Percentiles rank a stretch among this genome's conserved stretches.
Conservation (phyloP, 2,797 vertebrate genomes). For the Erethizon dorsatum region DNA sequence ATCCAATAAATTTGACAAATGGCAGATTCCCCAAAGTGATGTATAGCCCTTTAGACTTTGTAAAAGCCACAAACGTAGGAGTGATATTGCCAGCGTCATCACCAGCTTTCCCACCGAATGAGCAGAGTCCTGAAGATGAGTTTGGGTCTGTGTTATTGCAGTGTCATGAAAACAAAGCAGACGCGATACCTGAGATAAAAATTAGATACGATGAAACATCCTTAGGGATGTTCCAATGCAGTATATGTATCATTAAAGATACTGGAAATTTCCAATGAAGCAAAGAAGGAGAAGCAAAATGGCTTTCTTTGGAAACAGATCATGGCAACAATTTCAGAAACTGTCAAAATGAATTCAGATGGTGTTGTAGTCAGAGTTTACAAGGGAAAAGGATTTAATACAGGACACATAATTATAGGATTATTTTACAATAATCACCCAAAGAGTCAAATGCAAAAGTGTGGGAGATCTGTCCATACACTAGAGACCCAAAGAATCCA, state of each 20-base stretch:
- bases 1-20: constrained; percentile 31
- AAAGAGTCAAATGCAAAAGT: background rate
- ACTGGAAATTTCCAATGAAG: background rate
- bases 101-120: background rate
- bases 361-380: background rate
- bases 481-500: background rate
- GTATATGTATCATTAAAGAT: background rate
- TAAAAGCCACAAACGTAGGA: background rate
- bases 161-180: background rate
- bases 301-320: background rate
- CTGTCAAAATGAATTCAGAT: constrained; percentile 5
- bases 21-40: constrained; percentile 3
- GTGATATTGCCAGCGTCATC: background rate
- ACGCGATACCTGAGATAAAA: background rate
- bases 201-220: background rate
- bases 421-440: background rate
- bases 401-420: background rate
- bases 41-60: background rate
- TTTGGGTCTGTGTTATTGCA: background rate
- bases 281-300: background rate
- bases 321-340: background rate
- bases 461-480: background rate
- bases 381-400: background rate
- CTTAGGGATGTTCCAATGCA: background rate
- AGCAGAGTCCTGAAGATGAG: constrained; percentile 4